phyloP scores from a whole-genome alignment of 2,888 invertebrate species.

The Orthosia incerta region DNA sequence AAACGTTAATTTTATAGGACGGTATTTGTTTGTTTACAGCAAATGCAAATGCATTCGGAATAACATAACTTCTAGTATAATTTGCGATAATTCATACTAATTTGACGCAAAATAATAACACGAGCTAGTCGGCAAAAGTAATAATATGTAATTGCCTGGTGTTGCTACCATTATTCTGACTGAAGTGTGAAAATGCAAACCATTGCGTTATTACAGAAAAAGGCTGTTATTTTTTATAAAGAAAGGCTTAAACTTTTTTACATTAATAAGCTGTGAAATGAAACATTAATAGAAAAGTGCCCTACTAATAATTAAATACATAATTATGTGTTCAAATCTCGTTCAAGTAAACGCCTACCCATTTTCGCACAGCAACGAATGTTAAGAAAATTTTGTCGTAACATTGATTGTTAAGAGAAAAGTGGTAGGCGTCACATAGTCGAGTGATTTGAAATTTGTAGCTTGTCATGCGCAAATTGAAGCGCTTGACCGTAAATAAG shows the following conservation, averaged over 20 bases:
- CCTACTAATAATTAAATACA: too few relatives aligned
- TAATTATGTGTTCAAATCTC: too few relatives aligned
- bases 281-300: not conserved
- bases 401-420: constrained; percentile 24
- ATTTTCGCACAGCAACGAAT: constrained; percentile 17
- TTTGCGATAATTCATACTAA: constrained; percentile 27
- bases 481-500: not conserved
- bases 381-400: not conserved
- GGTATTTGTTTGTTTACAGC: not conserved
- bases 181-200: constrained; percentile 11
- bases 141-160: constrained; percentile 29
- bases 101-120: constrained; percentile 12
- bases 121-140: constrained; percentile 5
- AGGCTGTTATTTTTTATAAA: too few relatives aligned
- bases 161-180: not conserved
- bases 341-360: constrained; percentile 4
- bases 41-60: constrained; percentile 15
- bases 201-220: not conserved
- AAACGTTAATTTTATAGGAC: not conserved
- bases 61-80: not conserved
- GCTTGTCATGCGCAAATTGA: not conserved
- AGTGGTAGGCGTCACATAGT: constrained; percentile 31
- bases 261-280: not conserved
- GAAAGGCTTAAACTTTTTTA: not conserved
- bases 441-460: not conserved